Conservation (phyloP, 2,797 vertebrate genomes). For the Zenarchopterus dispar region DNA sequence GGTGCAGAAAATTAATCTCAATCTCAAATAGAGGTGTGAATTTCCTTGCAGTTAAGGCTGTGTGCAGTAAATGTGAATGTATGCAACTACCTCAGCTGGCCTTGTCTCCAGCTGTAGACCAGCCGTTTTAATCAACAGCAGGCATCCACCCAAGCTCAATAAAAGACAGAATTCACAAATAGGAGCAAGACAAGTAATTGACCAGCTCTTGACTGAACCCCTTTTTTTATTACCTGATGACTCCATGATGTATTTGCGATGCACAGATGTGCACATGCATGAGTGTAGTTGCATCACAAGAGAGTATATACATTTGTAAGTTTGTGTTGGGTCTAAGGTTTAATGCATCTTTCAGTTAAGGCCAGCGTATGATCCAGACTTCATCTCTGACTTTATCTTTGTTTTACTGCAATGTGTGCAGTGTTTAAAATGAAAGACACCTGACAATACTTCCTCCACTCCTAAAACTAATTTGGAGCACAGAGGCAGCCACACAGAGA, state of each 20-base stretch:
- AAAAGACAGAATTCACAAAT: conserved; percentile 79
- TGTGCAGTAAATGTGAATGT: conserved; percentile 59
- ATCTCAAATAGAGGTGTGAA: conserved; percentile 76
- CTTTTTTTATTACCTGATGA: conserved; percentile 75
- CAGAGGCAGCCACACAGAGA: conserved; percentile 44
- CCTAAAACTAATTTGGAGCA: conserved; percentile 61
- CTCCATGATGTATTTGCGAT: conserved; percentile 53
- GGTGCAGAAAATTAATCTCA: conserved; percentile 81
- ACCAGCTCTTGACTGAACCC: conserved; percentile 68
- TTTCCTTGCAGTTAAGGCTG: conserved; percentile 66
- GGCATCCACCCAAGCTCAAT: conserved; percentile 79
- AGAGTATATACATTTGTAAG: conserved; percentile 20
- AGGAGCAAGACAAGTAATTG: conserved; percentile 76
- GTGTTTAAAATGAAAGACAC: conserved; percentile 34
- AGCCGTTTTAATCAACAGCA: conserved; percentile 81
- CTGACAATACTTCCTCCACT: conserved; percentile 39
- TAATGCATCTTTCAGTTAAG: conserved; percentile 15
- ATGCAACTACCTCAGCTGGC: conserved; percentile 69
- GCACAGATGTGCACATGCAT: conserved; percentile 28
- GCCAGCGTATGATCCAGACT: conserved; percentile 12
- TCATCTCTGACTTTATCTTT: conserved; percentile 1
- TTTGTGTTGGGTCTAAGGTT: conserved; percentile 14
- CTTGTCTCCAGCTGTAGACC: conserved; percentile 75
- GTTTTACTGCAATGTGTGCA: conserved; percentile 10
- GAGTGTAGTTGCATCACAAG: conserved; percentile 23